Conservation (phyloP, 1,140 invertebrate genomes). For the Prorops nasuta region DNA sequence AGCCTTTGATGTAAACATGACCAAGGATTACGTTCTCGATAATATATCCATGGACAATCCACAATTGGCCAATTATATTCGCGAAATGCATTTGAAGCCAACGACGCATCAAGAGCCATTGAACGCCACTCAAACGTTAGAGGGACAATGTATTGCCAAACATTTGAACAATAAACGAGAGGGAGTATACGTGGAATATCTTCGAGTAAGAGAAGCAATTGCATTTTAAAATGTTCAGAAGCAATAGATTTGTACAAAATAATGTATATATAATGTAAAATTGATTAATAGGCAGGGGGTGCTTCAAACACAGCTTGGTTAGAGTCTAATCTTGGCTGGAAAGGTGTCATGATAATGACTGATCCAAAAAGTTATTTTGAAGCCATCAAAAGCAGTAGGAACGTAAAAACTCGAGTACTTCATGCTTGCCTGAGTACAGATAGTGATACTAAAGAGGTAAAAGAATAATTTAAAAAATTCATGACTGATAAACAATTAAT, state of each 20-base stretch:
- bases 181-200: conserved; percentile 58
- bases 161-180: conserved; percentile 54
- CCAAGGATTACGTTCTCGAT: conserved; percentile 69
- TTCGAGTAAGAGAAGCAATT: conserved; percentile 42
- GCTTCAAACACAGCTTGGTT: conserved; percentile 67
- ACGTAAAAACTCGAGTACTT: conserved; percentile 61
- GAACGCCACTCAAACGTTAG: conserved; percentile 48
- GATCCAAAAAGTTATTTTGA: conserved; percentile 70
- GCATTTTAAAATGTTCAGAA: neutral
- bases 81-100: conserved; percentile 62
- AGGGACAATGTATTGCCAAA: conserved; percentile 52
- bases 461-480: neutral
- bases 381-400: conserved; percentile 48
- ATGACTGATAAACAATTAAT: neutral
- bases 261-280: neutral
- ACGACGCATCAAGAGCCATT: conserved; percentile 46
- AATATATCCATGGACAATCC: conserved; percentile 72
- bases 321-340: conserved; percentile 70
- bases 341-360: conserved; percentile 72
- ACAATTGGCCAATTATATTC: conserved; percentile 69
- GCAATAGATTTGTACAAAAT: no score
- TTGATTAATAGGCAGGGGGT: conserved; percentile 51
- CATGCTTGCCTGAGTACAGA: conserved; percentile 75
- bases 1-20: conserved; percentile 64
- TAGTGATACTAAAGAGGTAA: conserved; percentile 72